Base-by-base conservation (phyloP, 2,888 invertebrate species). In the Eupithecia insigniata region DNA sequence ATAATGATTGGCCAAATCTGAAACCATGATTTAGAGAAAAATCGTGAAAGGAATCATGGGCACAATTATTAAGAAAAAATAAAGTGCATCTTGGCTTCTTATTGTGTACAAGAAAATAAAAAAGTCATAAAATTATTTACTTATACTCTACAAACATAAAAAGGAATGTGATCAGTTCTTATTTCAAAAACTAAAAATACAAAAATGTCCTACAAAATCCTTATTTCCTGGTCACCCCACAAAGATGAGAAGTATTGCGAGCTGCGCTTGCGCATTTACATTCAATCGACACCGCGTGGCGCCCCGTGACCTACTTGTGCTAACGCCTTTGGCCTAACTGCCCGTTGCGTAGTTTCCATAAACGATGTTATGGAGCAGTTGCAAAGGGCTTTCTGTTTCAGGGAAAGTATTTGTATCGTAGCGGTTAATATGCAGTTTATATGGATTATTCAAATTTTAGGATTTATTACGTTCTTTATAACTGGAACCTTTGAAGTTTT, bases 191-290 rank as follows among this genome's bases (percentile, higher is more conserved):
- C 1, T 30, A 60, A 30, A 30, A 60, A 1, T 28, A 16, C 55
- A 12, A 4, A 51, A 51, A 51, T 26, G 1, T 60, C 58, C 30
- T 60, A 36, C 7, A n/a, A 55, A 51, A 69, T 46, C 32, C 3
- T 46, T 22, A 70, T 51, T 22, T 10, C 34, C 65, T 85, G 79
- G 75, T 69, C 83, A 83, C 80, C 81, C 78, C 81, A 81, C 76
- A 66, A 85, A 85, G 89, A 90, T 88, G 88, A 85, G 84, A 84
- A 71, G 80, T 79, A 76, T 72, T 79, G 76, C 81, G 78, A 80
- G 74, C 79, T 78, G 86, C 85, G 87, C 85, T 73, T 76, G 89
- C 88, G 85, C 91, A 92, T 92, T 92, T 90, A 88, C 91, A 92
- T 92, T 92, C 86, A 92, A 92, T 92, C 87, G 79, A 82, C 82